Conservation (phyloP, 1,140 invertebrate genomes). For the Dendroctonus ponderosae region DNA sequence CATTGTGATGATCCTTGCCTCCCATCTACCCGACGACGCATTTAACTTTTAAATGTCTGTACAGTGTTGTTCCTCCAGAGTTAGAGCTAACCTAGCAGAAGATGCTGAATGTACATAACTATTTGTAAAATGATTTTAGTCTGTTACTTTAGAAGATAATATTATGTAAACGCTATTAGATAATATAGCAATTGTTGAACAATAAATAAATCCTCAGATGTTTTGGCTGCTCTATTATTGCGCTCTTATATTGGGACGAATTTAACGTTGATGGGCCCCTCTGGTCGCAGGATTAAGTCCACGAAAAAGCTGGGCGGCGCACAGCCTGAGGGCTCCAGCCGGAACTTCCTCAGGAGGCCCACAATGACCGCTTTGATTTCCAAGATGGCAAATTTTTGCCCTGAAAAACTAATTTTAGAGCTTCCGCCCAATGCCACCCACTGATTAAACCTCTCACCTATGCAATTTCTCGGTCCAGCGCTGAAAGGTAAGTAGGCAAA, state of each 20-base stretch:
- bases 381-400: constrained; percentile 75
- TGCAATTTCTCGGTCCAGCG: constrained; percentile 66
- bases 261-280: constrained; percentile 6
- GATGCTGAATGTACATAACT: constrained; percentile 32
- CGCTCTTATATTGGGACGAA: not conserved
- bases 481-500: constrained; percentile 66
- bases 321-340: not conserved
- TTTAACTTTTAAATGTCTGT: constrained; percentile 40
- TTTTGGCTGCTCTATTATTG: constrained; percentile 16
- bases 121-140: constrained; percentile 43
- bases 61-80: constrained; percentile 44
- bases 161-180: constrained; percentile 42
- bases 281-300: constrained; percentile 1
- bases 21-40: constrained; percentile 24
- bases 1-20: constrained; percentile 21
- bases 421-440: not conserved
- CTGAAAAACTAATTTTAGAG: constrained; percentile 46
- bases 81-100: constrained; percentile 32
- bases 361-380: constrained; percentile 50
- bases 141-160: constrained; percentile 43
- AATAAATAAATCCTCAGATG: constrained; percentile 43
- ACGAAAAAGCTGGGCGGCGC: not conserved
- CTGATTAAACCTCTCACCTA: constrained; percentile 49
- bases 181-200: constrained; percentile 44
- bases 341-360: constrained; percentile 5